A percentile compares a stretch with the other conserved stretches of the same genome.
Evolutionary conservation across 2,888 invertebrate species (phyloP).

Genomic region (Eudasyphora cyanicolor): DNA sequence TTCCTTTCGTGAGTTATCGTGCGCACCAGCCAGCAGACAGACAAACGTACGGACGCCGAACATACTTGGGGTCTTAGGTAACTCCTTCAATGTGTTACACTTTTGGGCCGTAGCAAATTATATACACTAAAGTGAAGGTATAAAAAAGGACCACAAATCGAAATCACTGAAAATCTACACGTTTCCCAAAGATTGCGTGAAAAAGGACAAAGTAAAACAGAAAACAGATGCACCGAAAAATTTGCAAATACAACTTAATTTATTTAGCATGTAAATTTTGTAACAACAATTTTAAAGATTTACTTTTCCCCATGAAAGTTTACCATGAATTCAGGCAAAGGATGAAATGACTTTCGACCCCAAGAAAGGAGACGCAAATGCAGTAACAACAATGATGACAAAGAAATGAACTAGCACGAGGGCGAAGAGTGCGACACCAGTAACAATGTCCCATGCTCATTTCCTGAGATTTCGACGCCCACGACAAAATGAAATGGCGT

Average conservation of each 20-base stretch:
- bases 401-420: no score
- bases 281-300: conserved; percentile 10
- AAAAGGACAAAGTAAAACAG: neutral
- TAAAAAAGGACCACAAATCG: neutral
- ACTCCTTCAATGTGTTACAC: no score
- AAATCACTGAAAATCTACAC: neutral
- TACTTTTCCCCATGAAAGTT: neutral
- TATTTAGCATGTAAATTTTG: conserved; percentile 44
- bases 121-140: no score
- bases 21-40: no score
- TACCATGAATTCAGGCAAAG: conserved; percentile 11
- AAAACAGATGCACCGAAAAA: neutral
- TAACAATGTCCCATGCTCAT: conserved; percentile 24
- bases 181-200: neutral
- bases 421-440: neutral
- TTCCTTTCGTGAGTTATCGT: no score
- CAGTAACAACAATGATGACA: no score
- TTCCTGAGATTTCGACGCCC: conserved; percentile 39
- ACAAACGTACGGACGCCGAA: no score
- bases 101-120: no score
- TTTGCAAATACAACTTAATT: conserved; percentile 26
- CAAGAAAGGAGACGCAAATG: no score
- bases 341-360: conserved; percentile 22
- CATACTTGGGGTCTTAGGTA: no score
- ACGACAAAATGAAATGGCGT: conserved; percentile 37